Evolutionary conservation across 2,113 vertebrate species (phyloP).

Genomic region (Petrocephalus microphthalmus): DNA sequence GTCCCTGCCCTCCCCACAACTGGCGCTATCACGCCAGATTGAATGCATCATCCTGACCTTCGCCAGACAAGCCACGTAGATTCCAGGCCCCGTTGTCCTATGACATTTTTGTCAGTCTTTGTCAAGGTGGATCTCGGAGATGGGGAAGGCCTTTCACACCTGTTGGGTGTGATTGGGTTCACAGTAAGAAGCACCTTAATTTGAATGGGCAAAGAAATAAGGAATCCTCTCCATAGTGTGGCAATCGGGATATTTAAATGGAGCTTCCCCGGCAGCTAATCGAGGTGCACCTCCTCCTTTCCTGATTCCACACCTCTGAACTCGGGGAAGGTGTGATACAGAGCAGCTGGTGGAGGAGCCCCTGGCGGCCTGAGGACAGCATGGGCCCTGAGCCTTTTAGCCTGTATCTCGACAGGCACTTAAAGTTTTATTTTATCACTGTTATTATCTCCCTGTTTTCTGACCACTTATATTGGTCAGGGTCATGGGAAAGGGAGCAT

Average conservation of each 20-base stretch:
- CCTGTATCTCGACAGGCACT: neutral
- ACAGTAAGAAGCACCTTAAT: conserved; percentile 29
- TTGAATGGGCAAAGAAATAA: conserved; percentile 29
- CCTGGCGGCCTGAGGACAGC: neutral
- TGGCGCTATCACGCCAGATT: neutral
- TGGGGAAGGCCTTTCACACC: conserved; percentile 30
- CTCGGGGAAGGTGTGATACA: neutral
- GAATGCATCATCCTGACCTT: neutral
- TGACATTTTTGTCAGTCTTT: neutral
- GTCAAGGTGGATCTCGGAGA: neutral
- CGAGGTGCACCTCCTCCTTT: conserved; percentile 26
- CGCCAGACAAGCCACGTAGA: neutral
- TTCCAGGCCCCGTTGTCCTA: neutral
- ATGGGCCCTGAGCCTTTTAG: neutral
- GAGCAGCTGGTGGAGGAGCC: neutral
- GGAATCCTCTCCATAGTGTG: conserved; percentile 28
- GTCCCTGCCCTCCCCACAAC: neutral
- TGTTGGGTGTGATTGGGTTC: conserved; percentile 22
- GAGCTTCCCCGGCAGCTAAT: conserved; percentile 31
- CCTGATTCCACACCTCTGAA: conserved; percentile 12
- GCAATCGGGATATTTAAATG: conserved; percentile 40
- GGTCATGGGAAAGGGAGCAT: neutral
- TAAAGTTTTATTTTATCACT: neutral
- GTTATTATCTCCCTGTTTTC: neutral
- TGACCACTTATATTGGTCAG: neutral